phyloP scores from a whole-genome alignment of 2,113 vertebrate genomes.

The Patagioenas fasciata region DNA sequence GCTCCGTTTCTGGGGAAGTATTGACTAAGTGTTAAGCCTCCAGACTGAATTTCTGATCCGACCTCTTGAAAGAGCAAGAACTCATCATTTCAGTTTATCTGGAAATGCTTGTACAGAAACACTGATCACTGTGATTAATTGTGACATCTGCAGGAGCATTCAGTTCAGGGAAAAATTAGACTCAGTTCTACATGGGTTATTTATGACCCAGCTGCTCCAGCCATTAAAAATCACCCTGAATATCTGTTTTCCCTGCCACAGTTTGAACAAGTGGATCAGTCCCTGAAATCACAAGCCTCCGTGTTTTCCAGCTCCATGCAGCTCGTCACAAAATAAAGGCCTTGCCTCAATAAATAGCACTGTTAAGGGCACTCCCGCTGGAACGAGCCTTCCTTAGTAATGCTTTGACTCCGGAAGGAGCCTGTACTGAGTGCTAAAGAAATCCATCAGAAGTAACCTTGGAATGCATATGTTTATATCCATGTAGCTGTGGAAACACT shows the following conservation, averaged over 20 bases:
- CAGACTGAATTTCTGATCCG: not conserved
- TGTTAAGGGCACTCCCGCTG: slow-evolving; percentile 9
- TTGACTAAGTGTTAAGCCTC: not conserved
- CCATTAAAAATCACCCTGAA: slow-evolving; percentile 37
- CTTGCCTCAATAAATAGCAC: slow-evolving; percentile 14
- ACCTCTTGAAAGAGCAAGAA: slow-evolving; percentile 14
- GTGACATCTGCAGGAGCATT: slow-evolving; percentile 43
- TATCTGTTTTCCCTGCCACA: slow-evolving; percentile 12
- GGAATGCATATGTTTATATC: slow-evolving; percentile 48
- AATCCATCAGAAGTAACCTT: slow-evolving; percentile 51
- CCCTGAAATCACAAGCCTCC: slow-evolving; percentile 22
- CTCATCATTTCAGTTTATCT: not conserved
- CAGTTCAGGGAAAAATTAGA: slow-evolving; percentile 16
- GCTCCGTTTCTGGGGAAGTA: not conserved
- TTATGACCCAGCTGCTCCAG: slow-evolving; percentile 74
- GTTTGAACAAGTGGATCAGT: slow-evolving; percentile 38
- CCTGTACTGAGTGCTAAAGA: slow-evolving; percentile 12
- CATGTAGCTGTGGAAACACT: slow-evolving; percentile 48
- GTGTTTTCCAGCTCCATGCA: slow-evolving; percentile 19
- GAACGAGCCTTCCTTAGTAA: slow-evolving; percentile 1
- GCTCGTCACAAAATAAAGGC: not conserved
- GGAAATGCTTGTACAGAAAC: slow-evolving; percentile 3
- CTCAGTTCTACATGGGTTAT: slow-evolving; percentile 51
- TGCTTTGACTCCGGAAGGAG: slow-evolving; percentile 2
- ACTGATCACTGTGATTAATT: slow-evolving; percentile 44